Evolutionary conservation across 2,113 vertebrate species (phyloP).

Genomic region (Poeciliopsis prolifica): DNA sequence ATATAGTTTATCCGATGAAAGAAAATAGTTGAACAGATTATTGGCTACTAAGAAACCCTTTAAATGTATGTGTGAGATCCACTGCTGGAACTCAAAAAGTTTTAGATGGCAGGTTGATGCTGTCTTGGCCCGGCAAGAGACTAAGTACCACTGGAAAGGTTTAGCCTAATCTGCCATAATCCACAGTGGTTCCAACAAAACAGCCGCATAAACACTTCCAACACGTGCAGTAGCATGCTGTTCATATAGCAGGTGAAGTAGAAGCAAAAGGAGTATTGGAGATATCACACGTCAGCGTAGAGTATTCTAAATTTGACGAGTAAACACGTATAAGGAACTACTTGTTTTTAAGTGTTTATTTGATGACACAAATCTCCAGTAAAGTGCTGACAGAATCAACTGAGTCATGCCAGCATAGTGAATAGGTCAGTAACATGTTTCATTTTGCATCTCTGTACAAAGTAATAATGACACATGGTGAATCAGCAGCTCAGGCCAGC

Average conservation of each 20-base stretch:
- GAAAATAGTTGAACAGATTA: neutral
- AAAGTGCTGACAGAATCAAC: constrained; percentile 7
- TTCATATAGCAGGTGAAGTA: constrained; percentile 15
- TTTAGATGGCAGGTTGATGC: constrained; percentile 1
- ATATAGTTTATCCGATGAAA: neutral
- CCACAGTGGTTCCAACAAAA: constrained; percentile 61
- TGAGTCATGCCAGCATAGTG: constrained; percentile 2
- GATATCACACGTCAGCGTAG: neutral
- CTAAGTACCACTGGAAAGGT: constrained; percentile 59
- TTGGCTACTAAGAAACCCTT: neutral
- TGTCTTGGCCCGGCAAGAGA: constrained; percentile 25
- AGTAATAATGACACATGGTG: constrained; percentile 62
- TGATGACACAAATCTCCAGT: neutral
- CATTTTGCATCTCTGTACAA: constrained; percentile 38
- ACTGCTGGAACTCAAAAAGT: constrained; percentile 5
- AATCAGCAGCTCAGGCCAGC: constrained; percentile 68
- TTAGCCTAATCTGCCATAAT: constrained; percentile 79
- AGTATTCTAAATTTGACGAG: neutral
- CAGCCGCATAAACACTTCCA: constrained; percentile 45
- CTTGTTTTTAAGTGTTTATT: neutral
- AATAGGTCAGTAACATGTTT: constrained; percentile 9
- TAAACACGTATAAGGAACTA: neutral
- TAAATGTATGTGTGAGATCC: neutral
- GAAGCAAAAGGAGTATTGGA: constrained; percentile 31
- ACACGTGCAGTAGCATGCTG: constrained; percentile 2